These are phyloP conservation scores for Melipona quadrifasciata DNA, from an alignment of 1,140 invertebrate genomes.

Conservation along the genomic window DNA sequence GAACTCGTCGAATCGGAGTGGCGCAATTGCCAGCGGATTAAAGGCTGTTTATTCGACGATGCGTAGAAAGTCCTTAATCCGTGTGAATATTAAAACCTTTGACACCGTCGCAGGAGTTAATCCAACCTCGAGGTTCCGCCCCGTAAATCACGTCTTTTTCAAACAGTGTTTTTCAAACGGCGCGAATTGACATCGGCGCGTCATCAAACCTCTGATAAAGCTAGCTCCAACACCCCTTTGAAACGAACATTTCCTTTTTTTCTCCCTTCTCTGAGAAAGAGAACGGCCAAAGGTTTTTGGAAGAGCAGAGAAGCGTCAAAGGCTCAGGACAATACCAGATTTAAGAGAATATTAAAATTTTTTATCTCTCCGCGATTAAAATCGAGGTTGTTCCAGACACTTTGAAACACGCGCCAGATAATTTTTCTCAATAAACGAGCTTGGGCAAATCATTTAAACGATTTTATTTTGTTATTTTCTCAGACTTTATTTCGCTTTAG, in stretches of 20 bases:
- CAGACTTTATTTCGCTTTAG: no score
- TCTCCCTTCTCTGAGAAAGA: not conserved
- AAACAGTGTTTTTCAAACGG: constrained; percentile 4
- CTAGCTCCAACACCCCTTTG: not conserved
- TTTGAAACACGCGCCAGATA: no score
- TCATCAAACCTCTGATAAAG: constrained; percentile 19
- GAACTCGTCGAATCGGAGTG: not conserved
- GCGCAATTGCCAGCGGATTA: not conserved
- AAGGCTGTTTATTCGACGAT: not conserved
- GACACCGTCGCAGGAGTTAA: constrained; percentile 12
- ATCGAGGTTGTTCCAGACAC: not conserved
- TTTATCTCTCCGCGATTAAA: not conserved
- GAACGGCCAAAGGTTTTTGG: not conserved
- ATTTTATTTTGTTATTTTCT: no score
- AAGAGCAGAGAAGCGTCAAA: not conserved
- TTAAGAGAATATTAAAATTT: not conserved
- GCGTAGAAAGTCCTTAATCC: constrained; percentile 14
- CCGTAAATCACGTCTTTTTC: constrained; percentile 9
- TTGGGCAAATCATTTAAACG: no score
- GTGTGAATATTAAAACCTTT: constrained; percentile 16
- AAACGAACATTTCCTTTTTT: not conserved
- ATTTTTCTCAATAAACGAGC: no score
- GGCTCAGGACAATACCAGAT: no score
- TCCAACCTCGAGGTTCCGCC: not conserved
- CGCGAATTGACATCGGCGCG: not conserved